Percentiles rank a stretch among this genome's conserved stretches.
These are phyloP conservation scores for Vipera ursinii DNA, from an alignment of 2,797 vertebrate genomes.

Conservation along the genomic window DNA sequence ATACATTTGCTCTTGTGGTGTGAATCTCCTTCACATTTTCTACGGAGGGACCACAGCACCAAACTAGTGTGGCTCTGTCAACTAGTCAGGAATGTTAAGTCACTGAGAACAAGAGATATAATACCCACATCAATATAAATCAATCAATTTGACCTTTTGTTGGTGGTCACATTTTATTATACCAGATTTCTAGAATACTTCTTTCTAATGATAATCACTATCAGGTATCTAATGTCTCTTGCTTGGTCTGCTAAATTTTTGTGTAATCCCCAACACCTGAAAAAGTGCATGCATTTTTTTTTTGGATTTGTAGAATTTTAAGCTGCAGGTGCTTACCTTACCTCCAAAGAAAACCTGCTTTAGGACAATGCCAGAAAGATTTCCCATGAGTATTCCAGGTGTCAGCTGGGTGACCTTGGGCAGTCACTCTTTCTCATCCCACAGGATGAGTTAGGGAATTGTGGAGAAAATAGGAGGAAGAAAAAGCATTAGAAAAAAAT, in stretches of 20 bases:
- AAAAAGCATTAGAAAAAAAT: neutral
- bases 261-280: neutral
- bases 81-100: neutral
- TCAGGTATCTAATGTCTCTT: neutral
- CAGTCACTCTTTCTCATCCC: neutral
- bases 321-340: neutral
- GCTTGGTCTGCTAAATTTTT: neutral
- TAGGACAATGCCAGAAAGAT: neutral
- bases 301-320: neutral
- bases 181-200: neutral
- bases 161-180: neutral
- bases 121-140: neutral
- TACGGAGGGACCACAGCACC: neutral
- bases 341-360: neutral
- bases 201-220: neutral
- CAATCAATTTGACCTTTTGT: neutral
- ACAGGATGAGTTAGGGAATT: neutral
- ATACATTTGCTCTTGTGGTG: neutral
- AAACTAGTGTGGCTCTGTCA: neutral
- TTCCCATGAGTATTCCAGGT: neutral
- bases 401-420: neutral
- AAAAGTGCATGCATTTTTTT: neutral
- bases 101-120: neutral
- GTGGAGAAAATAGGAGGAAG: neutral
- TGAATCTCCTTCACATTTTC: neutral